Conservation (phyloP, 1,140 invertebrate species). For the Onthophagus taurus region DNA sequence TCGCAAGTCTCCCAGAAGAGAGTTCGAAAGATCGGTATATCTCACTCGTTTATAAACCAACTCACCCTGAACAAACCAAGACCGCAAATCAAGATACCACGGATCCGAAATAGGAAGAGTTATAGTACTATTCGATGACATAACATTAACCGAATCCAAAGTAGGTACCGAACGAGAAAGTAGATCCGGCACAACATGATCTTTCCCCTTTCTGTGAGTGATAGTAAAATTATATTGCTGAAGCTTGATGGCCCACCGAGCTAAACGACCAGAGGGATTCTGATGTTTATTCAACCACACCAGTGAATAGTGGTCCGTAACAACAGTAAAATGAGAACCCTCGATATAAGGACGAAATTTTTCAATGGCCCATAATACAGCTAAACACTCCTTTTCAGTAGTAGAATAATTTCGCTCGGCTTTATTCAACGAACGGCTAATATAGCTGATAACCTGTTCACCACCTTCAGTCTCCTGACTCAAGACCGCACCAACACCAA, state of each 20-base stretch:
- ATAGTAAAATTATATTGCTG: slow-evolving; percentile 7
- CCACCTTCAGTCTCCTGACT: neutral
- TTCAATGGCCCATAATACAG: neutral
- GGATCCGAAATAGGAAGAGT: too few relatives aligned
- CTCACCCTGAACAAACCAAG: too few relatives aligned
- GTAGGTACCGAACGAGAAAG: neutral
- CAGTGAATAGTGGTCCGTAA: slow-evolving; percentile 2
- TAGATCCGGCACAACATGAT: neutral
- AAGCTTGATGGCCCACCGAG: neutral
- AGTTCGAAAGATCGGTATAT: too few relatives aligned
- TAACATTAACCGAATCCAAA: too few relatives aligned
- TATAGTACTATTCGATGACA: too few relatives aligned
- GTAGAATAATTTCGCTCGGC: neutral
- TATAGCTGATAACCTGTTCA: neutral
- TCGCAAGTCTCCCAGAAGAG: too few relatives aligned
- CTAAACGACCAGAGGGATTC: neutral
- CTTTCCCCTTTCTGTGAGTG: slow-evolving; percentile 5
- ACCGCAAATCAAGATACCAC: too few relatives aligned
- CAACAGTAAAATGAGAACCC: neutral
- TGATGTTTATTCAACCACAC: neutral
- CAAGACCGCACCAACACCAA: slow-evolving; percentile 13
- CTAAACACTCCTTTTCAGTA: slow-evolving; percentile 29
- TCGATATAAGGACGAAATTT: slow-evolving; percentile 6
- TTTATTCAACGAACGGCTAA: neutral
- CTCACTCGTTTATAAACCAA: too few relatives aligned